Evolutionary conservation across 2,888 invertebrate genomes (phyloP), one percentile per base, ranked within the genome.

Genomic region (Phortica okadai): DNA sequence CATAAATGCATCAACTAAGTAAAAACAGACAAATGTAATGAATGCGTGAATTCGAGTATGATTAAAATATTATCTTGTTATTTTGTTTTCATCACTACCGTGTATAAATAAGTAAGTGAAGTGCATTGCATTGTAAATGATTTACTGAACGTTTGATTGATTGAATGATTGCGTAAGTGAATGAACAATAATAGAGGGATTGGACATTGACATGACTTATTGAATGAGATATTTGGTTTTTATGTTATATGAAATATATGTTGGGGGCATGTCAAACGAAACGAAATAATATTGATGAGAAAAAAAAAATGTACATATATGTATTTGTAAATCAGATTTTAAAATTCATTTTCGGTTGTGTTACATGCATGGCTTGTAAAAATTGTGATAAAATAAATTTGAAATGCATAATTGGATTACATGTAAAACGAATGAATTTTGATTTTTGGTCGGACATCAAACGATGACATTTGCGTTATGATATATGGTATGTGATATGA

Each of bases 121-220:
- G 54, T 25, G 69, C 50, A 50, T 69, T 69, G 50, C 16, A 45
- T 72, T 66, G 14, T 44, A 6, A 21, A 62, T 73, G 54, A 56
- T 11, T 73, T 42, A 44, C 42, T 59, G 42, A 44, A 44, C 62
- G 44, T n/a, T 21, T 42, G 44, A 41, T n/a, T 73, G 73, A 73
- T 44, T 73, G 62, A 59, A 67, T 74, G 67, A 58, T 50, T 74
- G 74, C 64, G 64, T 74, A 66, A 66, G 33, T 62, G 64, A 33
- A 45, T 72, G 72, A 56, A 42, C 62, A 69, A 45, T 69, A 16
- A 44, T 72, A 7, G 56, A 25, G n/a, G 41, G 8, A 56, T 54
- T 56, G 70, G 8, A 50, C 50, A 44, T 45, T 45, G 45, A 21
- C 42, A 44, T 69, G 69, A 50, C 45, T 69, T 44, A 50, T 69